Evolutionary conservation across 2,113 vertebrate species (phyloP).

Genomic region (Columbina picui): DNA sequence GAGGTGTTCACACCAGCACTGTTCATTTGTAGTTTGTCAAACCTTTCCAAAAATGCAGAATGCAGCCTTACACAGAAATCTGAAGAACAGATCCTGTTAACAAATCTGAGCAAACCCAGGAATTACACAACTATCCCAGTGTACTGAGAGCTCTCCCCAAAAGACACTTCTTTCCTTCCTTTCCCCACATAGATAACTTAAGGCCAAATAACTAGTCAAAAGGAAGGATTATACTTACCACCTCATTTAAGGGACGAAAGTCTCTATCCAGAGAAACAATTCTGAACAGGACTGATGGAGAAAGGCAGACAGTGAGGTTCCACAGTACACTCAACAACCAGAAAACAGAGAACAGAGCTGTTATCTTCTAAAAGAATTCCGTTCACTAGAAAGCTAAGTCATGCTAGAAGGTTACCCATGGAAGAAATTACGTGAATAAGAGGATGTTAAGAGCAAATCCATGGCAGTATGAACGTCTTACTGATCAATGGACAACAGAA

Average conservation of each 20-base stretch:
- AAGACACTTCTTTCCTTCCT: neutral
- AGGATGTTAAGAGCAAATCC: neutral
- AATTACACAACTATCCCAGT: neutral
- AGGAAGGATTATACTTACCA: conserved; percentile 58
- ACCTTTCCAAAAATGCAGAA: neutral
- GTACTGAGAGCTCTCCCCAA: neutral
- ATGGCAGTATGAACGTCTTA: neutral
- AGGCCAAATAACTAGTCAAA: neutral
- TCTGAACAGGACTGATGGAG: conserved; percentile 73
- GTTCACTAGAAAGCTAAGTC: neutral
- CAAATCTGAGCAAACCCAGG: neutral
- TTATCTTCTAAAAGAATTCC: neutral
- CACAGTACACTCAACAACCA: neutral
- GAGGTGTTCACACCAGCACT: neutral
- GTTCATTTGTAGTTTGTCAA: neutral
- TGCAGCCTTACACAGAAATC: neutral
- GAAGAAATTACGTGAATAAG: neutral
- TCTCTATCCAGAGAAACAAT: conserved; percentile 73
- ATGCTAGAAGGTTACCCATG: neutral
- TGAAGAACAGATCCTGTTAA: neutral
- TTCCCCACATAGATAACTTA: neutral
- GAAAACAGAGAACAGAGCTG: neutral
- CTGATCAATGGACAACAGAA: neutral
- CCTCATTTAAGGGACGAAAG: conserved; percentile 65
- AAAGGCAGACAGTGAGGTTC: conserved; percentile 7